Conservation (phyloP, 2,113 vertebrate species). For the Macquaria australasica region DNA sequence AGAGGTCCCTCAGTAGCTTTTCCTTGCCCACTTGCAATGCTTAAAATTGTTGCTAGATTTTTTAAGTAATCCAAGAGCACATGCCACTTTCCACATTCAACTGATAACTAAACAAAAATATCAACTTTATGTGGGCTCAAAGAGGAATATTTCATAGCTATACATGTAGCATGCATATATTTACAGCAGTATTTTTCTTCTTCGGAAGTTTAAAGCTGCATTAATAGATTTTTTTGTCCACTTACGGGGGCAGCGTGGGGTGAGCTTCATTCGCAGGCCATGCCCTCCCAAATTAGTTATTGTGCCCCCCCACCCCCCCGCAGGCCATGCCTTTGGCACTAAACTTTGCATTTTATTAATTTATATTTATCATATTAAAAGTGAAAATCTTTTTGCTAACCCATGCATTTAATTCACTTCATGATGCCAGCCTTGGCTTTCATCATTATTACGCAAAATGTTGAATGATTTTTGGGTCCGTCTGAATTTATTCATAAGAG, state of each 20-base stretch:
- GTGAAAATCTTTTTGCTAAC: too few relatives aligned
- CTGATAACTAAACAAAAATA: background rate
- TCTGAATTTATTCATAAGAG: too few relatives aligned
- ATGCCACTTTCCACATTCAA: background rate
- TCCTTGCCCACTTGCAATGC: background rate
- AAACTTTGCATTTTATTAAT: too few relatives aligned
- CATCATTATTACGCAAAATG: too few relatives aligned
- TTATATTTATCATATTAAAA: too few relatives aligned
- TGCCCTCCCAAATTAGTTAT: too few relatives aligned
- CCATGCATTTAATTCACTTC: too few relatives aligned
- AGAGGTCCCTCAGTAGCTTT: background rate
- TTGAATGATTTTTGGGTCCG: too few relatives aligned
- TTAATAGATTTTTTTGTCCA: background rate
- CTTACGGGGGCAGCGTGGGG: background rate
- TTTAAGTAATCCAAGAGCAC: background rate
- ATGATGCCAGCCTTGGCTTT: too few relatives aligned
- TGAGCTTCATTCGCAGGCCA: too few relatives aligned
- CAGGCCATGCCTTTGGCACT: too few relatives aligned
- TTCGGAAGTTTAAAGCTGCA: background rate
- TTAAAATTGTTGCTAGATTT: background rate
- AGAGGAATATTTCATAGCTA: background rate
- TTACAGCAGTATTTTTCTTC: background rate
- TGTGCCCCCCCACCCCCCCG: too few relatives aligned
- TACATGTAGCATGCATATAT: background rate
- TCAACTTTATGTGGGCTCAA: background rate